phyloP scores from a whole-genome alignment of 92 coral and sea anemone genomes.

The Epizoanthus rinbou region DNA sequence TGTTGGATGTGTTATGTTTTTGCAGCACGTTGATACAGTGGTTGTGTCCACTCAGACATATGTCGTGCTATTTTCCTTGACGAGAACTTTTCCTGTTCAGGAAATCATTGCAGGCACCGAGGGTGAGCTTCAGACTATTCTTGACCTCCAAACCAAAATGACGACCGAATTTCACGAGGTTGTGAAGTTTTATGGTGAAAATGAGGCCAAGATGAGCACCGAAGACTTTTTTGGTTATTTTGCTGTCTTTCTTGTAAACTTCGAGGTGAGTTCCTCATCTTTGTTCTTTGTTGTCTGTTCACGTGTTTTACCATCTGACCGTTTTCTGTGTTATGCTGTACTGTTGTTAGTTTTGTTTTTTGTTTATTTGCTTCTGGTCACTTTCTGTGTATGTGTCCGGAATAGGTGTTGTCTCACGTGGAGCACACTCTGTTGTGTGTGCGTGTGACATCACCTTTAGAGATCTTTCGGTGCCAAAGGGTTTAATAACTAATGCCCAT shows the following conservation, averaged over 20 bases:
- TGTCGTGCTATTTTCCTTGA: constrained; percentile 3
- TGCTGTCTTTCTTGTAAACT: constrained; percentile 86
- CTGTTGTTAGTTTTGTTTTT: too few relatives aligned
- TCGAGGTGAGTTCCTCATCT: constrained; percentile 62
- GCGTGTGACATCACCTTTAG: too few relatives aligned
- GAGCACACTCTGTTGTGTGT: too few relatives aligned
- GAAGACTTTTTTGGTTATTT: constrained; percentile 98
- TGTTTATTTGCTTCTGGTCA: too few relatives aligned
- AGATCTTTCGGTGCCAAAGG: too few relatives aligned
- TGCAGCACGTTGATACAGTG: neutral
- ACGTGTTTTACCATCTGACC: neutral
- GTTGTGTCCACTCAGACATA: neutral
- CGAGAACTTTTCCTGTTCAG: constrained; percentile 41
- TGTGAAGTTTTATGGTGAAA: constrained; percentile 90
- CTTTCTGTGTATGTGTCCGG: too few relatives aligned
- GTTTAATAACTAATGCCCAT: too few relatives aligned
- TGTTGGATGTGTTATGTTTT: neutral
- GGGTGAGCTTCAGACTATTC: constrained; percentile 79
- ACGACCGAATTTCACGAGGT: constrained; percentile 72
- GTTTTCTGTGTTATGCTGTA: neutral
- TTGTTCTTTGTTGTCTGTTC: neutral
- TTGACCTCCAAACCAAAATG: constrained; percentile 75
- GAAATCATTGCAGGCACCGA: constrained; percentile 84
- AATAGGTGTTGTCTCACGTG: too few relatives aligned
- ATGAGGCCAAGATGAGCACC: constrained; percentile 72